Percentiles rank a stretch among this genome's conserved stretches.
These are phyloP conservation scores for Delphinapterus leucas DNA, from an alignment of 2,113 vertebrate genomes.

Conservation along the genomic window DNA sequence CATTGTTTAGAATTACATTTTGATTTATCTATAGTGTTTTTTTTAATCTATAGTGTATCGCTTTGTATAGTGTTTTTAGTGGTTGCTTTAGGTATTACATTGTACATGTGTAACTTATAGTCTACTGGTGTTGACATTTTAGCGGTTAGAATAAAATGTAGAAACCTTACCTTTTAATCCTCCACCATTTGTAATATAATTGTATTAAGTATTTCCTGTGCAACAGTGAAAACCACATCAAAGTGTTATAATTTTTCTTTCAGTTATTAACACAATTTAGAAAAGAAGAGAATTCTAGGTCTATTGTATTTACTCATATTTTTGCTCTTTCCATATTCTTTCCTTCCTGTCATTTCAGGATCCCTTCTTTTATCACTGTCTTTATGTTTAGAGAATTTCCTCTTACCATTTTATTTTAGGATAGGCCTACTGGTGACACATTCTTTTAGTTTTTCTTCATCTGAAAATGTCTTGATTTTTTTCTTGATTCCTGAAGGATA, in stretches of 20 bases:
- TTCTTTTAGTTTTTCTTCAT: not conserved
- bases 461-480: not conserved
- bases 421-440: not conserved
- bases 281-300: not conserved
- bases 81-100: not conserved
- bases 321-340: not conserved
- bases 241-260: slow-evolving; percentile 15
- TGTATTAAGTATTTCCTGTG: not conserved
- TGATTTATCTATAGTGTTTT: not conserved
- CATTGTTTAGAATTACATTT: slow-evolving; percentile 39
- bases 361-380: not conserved
- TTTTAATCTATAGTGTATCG: not conserved
- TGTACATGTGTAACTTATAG: not conserved
- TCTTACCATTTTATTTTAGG: not conserved
- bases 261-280: not conserved
- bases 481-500: not conserved
- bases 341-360: not conserved
- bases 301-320: not conserved
- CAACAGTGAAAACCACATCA: not conserved
- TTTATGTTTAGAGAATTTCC: not conserved
- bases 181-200: not conserved
- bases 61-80: slow-evolving; percentile 23
- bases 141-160: not conserved
- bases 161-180: not conserved
- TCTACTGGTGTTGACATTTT: not conserved